Evolutionary conservation across 2,113 vertebrate genomes (phyloP), one percentile per base, ranked within the genome.

Genomic region (Garra rufa): DNA sequence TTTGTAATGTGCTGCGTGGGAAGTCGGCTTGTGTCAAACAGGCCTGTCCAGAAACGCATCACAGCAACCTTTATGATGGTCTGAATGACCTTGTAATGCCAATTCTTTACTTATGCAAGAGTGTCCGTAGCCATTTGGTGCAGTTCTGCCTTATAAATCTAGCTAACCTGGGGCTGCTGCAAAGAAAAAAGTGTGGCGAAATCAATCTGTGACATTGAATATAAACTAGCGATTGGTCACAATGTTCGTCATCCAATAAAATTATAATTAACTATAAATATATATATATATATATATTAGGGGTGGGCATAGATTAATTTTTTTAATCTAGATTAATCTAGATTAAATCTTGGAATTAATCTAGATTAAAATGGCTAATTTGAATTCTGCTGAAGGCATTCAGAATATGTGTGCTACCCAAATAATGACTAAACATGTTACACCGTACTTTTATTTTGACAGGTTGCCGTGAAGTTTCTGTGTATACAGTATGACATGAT

Each of bases 1-100:
- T 81, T 80, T 81, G 28, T 73, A 30, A 69, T 44, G 21, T 10
- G 10, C 34, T n/a, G 77, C 6, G 59, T 80, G 43, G 74, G 76
- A 63, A 67, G 55, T 41, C 43, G 41, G 38, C 34, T 21, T 14
- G 2, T 76, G 67, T 81, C 43, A 28, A 80, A 71, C 55, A 61
- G 50, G 9, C 11, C 26, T 73, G 19, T 82, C 13, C n/a, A 46
- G 14, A 46, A 73, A 38, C 3, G 59, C 24, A 80, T 52, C 44
- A 38, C 19, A 10, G 19, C 17, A 67, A 46, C 70, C 30, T 30
- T 61, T 52, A 10, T 13, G 21, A 69, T 13, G 9, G 28, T 48
- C 13, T 30, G 19, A 50, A 17, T 17, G 69, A 85, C 77, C 69
- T 61, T 6, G 21, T 43, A 57, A 21, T 63, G 28, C 13, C 30